A percentile compares a stretch with the other conserved stretches of the same genome.
Evolutionary conservation across 2,888 invertebrate genomes (phyloP).

Genomic region (Myopa testacea): DNA sequence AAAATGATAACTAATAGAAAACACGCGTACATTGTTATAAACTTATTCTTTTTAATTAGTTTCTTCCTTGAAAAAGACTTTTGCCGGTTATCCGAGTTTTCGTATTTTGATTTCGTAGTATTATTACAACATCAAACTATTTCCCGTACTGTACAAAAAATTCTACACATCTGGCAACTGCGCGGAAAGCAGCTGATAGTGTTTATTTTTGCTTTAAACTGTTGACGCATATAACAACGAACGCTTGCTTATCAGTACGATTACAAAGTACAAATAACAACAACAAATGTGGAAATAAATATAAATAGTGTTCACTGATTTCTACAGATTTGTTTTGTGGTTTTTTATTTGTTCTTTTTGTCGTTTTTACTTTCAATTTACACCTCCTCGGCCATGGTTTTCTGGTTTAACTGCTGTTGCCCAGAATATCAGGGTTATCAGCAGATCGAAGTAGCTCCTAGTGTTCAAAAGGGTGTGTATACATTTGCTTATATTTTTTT

Average conservation of each 20-base stretch:
- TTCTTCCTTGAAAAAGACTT: too few species aligned
- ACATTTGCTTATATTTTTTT: neutral
- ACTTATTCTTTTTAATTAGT: too few species aligned
- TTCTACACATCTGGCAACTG: too few species aligned
- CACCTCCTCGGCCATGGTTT: constrained; percentile 46
- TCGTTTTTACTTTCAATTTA: neutral
- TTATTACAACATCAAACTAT: neutral
- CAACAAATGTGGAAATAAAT: neutral
- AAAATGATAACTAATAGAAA: too few species aligned
- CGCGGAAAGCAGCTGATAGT: too few species aligned
- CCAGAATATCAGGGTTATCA: constrained; percentile 68
- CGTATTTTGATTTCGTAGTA: too few species aligned
- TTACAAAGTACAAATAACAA: neutral
- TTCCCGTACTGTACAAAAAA: neutral
- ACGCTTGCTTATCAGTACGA: neutral
- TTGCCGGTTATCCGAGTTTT: too few species aligned
- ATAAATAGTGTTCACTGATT: neutral
- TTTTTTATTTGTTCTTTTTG: neutral
- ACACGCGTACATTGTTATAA: too few species aligned
- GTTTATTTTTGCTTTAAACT: too few species aligned
- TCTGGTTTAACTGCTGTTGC: constrained; percentile 53
- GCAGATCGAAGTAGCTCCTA: constrained; percentile 54
- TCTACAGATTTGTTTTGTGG: too few species aligned
- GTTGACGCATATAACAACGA: neutral
- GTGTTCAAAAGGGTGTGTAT: constrained; percentile 49